Base-by-base conservation (phyloP, 2,797 vertebrate species). In the Enteromius afrohamiltoni region DNA sequence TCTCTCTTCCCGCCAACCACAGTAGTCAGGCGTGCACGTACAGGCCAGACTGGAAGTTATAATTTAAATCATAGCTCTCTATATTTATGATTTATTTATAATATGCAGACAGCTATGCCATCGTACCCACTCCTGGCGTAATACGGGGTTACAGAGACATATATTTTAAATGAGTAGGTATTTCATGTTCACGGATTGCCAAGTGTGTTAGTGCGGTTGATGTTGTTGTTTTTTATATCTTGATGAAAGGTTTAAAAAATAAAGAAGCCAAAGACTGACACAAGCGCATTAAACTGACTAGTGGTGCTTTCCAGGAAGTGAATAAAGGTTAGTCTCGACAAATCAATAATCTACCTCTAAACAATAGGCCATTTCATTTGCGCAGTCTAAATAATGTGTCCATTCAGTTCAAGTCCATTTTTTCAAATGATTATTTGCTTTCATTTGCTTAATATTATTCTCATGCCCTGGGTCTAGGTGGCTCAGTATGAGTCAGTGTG, bases 31-130 rank as follows among this genome's bases (percentile, higher is more conserved):
- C 79, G 77, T 84, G 85, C 75, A 80, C 85, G 89, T 82, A 37
- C 45, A 49, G 77, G 62, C 77, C 70, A 60, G 71, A 68, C 86
- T 83, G 74, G 64, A 91, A 80, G 85, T 91, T 93, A 74, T 93
- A 92, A 93, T 94, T 93, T 93, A 77, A 86, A 87, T 83, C 85
- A 84, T 83, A 77, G 42, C 73, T 84, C 90, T 91, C 91, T 93
- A 69, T 94, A 92, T 88, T 95, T 95, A 93, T 64, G 76, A 92
- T 90, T 88, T 93, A 94, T 94, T 93, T 94, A 93, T 93, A 93
- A 93, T 91, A 82, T 86, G 86, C 93, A 93, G 91, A 90, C 88
- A 89, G 86, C 90, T 87, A 89, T 88, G 21, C 82, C 88, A 91
- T 91, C 88, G 89, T 89, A 88, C 84, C 83, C 34, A 83, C 58